Conservation (phyloP, 2,888 invertebrate genomes). For the Tridacna crocea region DNA sequence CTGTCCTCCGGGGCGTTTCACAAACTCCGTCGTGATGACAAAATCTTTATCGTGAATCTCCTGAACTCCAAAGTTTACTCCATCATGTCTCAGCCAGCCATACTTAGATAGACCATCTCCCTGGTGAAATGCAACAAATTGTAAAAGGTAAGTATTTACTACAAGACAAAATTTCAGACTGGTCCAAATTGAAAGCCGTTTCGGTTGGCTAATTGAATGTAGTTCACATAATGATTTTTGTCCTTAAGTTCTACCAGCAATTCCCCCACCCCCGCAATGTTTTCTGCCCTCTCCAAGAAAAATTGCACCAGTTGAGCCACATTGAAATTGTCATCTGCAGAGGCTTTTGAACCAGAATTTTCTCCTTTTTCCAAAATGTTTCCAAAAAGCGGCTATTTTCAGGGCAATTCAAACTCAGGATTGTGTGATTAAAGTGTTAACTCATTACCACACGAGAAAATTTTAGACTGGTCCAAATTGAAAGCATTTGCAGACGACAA, state of each 20-base stretch:
- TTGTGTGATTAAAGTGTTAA: no score
- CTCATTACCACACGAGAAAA: no score
- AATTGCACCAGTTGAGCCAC: no score
- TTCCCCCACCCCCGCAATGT: no score
- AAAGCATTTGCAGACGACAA: no score
- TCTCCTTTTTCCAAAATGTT: background rate
- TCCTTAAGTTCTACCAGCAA: no score
- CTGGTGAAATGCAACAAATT: conserved; percentile 77
- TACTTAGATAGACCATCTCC: conserved; percentile 86
- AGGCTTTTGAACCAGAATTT: background rate
- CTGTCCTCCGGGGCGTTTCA: conserved; percentile 92
- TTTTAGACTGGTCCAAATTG: no score
- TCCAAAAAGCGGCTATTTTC: background rate
- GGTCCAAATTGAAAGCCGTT: background rate
- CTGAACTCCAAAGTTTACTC: conserved; percentile 95
- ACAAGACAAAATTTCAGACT: background rate
- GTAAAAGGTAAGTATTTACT: background rate
- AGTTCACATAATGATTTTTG: no score
- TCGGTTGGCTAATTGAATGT: no score
- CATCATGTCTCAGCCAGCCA: conserved; percentile 97
- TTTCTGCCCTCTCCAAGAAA: no score
- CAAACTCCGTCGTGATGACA: conserved; percentile 92
- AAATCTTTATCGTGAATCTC: conserved; percentile 93
- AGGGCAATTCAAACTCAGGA: background rate
- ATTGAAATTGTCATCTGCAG: no score